A percentile compares a stretch with the other conserved stretches of the same genome.
phyloP scores from a whole-genome alignment of 2,888 invertebrate genomes.

The Lamellibrachia columna region DNA sequence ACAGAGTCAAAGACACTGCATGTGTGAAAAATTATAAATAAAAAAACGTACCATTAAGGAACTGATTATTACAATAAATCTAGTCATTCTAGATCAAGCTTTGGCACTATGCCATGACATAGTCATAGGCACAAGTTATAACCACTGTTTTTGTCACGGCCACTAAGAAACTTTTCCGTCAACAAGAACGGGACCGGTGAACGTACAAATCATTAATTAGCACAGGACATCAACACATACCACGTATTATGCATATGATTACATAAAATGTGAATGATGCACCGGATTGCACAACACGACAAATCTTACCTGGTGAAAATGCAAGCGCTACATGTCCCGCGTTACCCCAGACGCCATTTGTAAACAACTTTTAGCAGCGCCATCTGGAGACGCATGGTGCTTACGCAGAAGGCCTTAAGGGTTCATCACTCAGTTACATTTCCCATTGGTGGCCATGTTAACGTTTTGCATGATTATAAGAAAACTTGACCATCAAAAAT shows the following conservation, averaged over 20 bases:
- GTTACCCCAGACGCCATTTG: conserved; percentile 12
- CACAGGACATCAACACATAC: not conserved
- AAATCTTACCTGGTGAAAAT: not conserved
- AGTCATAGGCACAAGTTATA: no score
- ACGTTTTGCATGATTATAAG: no score
- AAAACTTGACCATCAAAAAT: no score
- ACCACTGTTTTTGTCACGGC: no score
- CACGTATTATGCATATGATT: not conserved
- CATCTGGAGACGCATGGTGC: conserved; percentile 9
- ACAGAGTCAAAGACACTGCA: no score
- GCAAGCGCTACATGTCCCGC: not conserved
- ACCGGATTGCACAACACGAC: not conserved
- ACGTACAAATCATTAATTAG: not conserved
- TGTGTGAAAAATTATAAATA: no score
- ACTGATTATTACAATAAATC: no score
- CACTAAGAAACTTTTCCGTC: not conserved
- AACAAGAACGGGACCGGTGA: not conserved
- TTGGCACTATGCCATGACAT: no score
- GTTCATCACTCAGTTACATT: no score
- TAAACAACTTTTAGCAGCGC: not conserved
- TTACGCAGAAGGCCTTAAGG: not conserved
- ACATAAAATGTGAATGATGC: not conserved
- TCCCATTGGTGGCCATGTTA: no score
- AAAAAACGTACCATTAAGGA: no score
- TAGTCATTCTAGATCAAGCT: no score